Evolutionary conservation across 2,888 invertebrate species (phyloP).

Genomic region (Drosophila nigricruria): DNA sequence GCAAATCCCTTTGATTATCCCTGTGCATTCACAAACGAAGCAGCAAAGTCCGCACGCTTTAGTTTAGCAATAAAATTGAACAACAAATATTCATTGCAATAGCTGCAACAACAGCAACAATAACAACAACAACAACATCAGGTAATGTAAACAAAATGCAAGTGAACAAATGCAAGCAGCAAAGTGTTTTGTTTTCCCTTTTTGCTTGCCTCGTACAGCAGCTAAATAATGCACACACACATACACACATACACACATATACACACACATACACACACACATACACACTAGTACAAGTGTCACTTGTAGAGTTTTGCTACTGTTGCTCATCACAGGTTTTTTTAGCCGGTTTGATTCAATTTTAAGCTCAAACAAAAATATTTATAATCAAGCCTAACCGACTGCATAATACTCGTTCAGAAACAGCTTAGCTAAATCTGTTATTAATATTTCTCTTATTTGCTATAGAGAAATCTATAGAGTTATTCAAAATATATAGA

Average conservation of each 20-base stretch:
- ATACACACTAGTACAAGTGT: conserved; percentile 13
- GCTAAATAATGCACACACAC: conserved; percentile 57
- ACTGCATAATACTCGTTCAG: conserved; percentile 1
- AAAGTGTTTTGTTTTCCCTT: conserved; percentile 20
- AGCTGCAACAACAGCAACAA: conserved; percentile 24
- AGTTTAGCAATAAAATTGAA: conserved; percentile 59
- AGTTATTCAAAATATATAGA: neutral
- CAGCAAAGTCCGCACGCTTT: conserved; percentile 58
- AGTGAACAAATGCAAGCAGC: conserved; percentile 26
- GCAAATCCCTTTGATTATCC: conserved; percentile 68
- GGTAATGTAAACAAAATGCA: conserved; percentile 20
- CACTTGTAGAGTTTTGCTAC: conserved; percentile 19
- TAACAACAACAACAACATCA: conserved; percentile 15
- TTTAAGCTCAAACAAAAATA: conserved; percentile 1
- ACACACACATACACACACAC: conserved; percentile 1
- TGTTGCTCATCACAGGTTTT: conserved; percentile 11
- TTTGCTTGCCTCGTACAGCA: conserved; percentile 18
- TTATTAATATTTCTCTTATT: neutral
- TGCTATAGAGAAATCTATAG: neutral
- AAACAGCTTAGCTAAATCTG: neutral
- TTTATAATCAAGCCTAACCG: neutral
- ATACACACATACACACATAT: conserved; percentile 6
- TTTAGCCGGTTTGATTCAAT: conserved; percentile 9
- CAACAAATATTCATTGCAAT: conserved; percentile 61
- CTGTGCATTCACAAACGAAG: conserved; percentile 57